Conservation (phyloP, 2,113 vertebrate species). For the Myotis davidii region DNA sequence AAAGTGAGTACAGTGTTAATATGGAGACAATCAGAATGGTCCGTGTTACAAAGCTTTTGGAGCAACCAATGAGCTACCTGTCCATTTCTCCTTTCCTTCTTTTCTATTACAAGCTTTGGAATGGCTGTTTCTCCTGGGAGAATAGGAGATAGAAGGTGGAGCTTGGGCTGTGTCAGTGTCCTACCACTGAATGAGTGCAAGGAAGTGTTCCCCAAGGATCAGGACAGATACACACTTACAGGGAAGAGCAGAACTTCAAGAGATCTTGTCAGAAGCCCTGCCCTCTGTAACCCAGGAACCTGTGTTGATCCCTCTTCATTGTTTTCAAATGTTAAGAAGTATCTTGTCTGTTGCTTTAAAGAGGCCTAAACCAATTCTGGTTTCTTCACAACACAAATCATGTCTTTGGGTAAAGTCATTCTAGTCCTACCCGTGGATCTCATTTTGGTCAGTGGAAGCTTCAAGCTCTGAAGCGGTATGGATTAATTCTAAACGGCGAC, state of each 20-base stretch:
- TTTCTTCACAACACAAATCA: background rate
- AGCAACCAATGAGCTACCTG: background rate
- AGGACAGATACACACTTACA: background rate
- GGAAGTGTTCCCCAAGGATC: constrained; percentile 10
- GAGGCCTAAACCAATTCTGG: background rate
- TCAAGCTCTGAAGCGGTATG: background rate
- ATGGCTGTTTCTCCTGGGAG: background rate
- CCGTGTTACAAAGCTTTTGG: background rate
- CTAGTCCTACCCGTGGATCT: background rate
- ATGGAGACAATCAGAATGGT: background rate
- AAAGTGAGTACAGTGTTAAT: background rate
- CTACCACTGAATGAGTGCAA: background rate
- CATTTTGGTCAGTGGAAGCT: background rate
- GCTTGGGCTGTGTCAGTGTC: background rate
- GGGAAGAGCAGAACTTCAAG: background rate
- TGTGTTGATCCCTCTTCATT: background rate
- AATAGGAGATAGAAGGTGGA: background rate
- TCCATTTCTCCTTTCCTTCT: background rate
- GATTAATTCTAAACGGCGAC: background rate
- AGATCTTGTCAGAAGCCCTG: background rate
- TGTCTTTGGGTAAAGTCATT: background rate
- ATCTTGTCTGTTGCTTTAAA: background rate
- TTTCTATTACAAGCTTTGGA: background rate
- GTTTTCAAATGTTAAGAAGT: background rate
- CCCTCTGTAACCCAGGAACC: background rate